These are phyloP conservation scores for Scophthalmus maximus DNA, from an alignment of 2,113 vertebrate genomes.

Conservation along the genomic window DNA sequence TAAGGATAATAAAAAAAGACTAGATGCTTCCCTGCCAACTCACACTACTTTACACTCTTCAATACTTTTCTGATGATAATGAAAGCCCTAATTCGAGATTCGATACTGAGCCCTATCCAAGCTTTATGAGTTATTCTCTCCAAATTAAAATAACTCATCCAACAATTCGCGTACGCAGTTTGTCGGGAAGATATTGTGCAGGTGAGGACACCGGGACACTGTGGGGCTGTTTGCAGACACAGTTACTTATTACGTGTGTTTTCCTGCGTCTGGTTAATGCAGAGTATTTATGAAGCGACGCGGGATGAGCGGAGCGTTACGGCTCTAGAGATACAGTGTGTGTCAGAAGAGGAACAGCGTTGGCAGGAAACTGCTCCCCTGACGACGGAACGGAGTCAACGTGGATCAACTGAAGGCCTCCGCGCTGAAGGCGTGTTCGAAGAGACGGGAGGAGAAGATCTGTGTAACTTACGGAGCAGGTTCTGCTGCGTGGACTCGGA, in stretches of 20 bases:
- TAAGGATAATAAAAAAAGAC: not conserved
- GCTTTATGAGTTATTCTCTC: not conserved
- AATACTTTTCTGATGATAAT: not conserved
- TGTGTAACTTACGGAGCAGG: slow-evolving; percentile 91
- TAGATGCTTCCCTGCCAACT: not conserved
- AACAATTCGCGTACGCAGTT: not conserved
- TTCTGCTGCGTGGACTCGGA: slow-evolving; percentile 97
- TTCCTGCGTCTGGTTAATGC: slow-evolving; percentile 28
- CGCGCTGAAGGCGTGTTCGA: slow-evolving; percentile 1
- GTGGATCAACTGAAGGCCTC: slow-evolving; percentile 1
- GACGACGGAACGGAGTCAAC: slow-evolving; percentile 7
- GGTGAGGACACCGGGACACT: slow-evolving; percentile 3
- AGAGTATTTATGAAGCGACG: slow-evolving; percentile 40
- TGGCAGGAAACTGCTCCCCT: slow-evolving; percentile 1
- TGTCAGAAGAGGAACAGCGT: slow-evolving; percentile 32
- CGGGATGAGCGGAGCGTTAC: slow-evolving; percentile 21
- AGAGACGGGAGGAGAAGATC: slow-evolving; percentile 5
- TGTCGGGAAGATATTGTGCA: not conserved
- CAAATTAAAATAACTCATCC: slow-evolving; percentile 1
- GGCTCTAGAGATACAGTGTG: slow-evolving; percentile 18
- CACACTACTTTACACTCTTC: not conserved
- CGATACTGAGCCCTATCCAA: not conserved
- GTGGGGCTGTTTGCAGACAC: slow-evolving; percentile 11
- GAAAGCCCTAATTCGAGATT: not conserved
- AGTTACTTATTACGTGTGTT: slow-evolving; percentile 29